Conservation (phyloP, 2,113 vertebrate genomes). For the Phocoena phocoena region DNA sequence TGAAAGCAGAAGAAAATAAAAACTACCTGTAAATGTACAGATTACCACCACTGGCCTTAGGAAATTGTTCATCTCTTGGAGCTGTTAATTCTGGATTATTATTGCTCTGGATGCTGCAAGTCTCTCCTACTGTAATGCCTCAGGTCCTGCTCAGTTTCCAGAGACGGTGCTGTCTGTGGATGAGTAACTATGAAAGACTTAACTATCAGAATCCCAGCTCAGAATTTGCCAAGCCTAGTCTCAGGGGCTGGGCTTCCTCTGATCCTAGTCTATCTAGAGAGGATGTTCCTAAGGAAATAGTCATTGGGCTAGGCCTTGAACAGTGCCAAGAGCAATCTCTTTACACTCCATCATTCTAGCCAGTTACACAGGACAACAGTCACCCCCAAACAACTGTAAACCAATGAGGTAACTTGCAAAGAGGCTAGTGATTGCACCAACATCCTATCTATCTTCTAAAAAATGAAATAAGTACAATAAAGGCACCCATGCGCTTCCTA, state of each 20-base stretch:
- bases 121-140: background rate
- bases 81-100: background rate
- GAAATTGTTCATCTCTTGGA: background rate
- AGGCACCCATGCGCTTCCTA: rapidly evolving
- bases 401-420: background rate
- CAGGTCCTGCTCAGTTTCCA: background rate
- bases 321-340: background rate
- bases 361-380: background rate
- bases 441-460: background rate
- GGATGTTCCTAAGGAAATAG: background rate
- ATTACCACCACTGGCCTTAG: background rate
- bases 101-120: background rate
- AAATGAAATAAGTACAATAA: background rate
- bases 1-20: background rate
- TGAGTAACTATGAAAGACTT: background rate
- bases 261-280: background rate
- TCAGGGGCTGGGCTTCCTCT: background rate
- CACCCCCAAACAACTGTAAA: background rate
- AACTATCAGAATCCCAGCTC: background rate
- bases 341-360: background rate
- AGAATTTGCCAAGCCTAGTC: background rate
- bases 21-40: background rate
- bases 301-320: rapidly evolving
- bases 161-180: no score
- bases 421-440: background rate